Evolutionary conservation across 2,797 vertebrate genomes (phyloP).

Genomic region (Zalophus californianus): DNA sequence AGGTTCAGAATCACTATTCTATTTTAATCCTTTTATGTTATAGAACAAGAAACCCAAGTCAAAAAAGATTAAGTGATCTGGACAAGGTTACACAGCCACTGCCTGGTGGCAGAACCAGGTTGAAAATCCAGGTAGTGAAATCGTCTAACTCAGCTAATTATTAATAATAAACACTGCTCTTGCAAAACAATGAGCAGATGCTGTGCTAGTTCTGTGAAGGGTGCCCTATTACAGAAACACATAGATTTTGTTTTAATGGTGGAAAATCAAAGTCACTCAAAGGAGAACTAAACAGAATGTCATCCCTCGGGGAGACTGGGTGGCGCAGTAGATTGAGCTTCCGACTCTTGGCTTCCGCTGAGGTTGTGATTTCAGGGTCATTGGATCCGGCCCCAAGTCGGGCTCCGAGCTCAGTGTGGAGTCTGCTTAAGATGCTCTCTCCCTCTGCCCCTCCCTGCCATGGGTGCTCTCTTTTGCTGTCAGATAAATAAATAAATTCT

Average conservation of each 20-base stretch:
- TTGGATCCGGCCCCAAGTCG: not conserved
- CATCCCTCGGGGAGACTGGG: not conserved
- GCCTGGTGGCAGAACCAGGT: not conserved
- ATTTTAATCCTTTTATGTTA: constrained; percentile 29
- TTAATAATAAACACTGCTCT: constrained; percentile 53
- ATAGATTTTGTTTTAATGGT: not conserved
- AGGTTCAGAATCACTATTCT: not conserved
- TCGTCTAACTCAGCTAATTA: constrained; percentile 51
- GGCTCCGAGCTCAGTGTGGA: not conserved
- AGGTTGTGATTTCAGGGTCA: not conserved
- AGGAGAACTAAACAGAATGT: not conserved
- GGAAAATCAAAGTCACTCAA: constrained; percentile 49
- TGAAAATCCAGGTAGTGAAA: not conserved
- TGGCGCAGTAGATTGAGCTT: not conserved
- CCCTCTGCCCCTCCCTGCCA: not conserved
- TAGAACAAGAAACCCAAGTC: constrained; percentile 55
- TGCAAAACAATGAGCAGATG: constrained; percentile 19
- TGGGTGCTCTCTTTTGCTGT: not conserved
- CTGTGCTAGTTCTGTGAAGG: not conserved
- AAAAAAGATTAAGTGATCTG: constrained; percentile 39
- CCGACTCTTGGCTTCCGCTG: not conserved
- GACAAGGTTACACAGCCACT: constrained; percentile 31
- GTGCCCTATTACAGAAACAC: constrained; percentile 8
- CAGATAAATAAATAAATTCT: not conserved
- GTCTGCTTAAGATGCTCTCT: not conserved